phyloP scores from a whole-genome alignment of 2,797 vertebrate genomes.

The Tenualosa thibaudeaui region DNA sequence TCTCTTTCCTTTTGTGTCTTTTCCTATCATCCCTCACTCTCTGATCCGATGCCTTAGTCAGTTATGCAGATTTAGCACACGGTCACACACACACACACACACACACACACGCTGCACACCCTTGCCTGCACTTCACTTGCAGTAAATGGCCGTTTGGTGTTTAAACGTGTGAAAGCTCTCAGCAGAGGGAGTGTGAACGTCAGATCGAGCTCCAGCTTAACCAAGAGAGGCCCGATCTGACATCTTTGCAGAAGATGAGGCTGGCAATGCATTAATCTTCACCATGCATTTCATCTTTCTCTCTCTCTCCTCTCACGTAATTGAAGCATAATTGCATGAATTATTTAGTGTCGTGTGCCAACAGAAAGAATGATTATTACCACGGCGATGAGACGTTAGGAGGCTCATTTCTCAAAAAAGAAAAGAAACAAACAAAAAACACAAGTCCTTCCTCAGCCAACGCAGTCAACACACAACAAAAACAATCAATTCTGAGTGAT shows the following conservation, averaged over 20 bases:
- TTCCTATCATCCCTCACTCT: background rate
- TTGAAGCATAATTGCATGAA: constrained; percentile 1
- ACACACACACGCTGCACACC: too few species aligned
- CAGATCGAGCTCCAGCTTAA: too few species aligned
- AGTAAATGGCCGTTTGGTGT: background rate
- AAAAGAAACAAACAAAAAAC: background rate
- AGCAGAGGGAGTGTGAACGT: background rate
- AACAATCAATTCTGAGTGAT: background rate
- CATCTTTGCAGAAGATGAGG: background rate
- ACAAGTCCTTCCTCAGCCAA: background rate
- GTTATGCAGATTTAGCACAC: background rate
- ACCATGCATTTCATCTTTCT: background rate
- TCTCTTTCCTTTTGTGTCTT: background rate
- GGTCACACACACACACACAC: background rate
- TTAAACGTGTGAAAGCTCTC: background rate
- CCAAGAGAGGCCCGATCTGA: background rate
- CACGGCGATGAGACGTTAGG: background rate
- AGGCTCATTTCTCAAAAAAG: background rate
- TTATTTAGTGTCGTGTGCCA: background rate
- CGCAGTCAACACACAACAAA: background rate
- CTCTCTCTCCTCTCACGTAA: background rate
- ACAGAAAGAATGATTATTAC: background rate
- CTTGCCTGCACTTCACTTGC: background rate
- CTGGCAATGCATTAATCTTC: background rate
- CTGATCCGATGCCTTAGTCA: background rate